phyloP scores from a whole-genome alignment of 2,888 invertebrate genomes.

The Bursaphelenchus okinawaensis region DNA sequence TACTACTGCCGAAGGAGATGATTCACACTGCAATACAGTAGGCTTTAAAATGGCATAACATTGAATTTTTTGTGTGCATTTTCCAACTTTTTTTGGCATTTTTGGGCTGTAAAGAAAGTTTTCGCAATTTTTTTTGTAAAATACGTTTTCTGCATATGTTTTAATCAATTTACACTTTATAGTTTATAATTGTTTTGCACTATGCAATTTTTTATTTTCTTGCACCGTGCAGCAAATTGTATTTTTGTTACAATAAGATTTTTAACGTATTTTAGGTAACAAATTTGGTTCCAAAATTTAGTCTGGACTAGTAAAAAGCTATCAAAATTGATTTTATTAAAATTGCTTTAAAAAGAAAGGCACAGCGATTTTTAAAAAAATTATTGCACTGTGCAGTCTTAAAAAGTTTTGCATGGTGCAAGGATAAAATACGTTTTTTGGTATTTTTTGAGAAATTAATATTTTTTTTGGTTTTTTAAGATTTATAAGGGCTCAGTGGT shows the following conservation, averaged over 20 bases:
- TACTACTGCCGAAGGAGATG: conserved; percentile 42
- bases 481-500: not conserved
- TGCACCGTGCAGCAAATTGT: too few species aligned
- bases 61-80: too few species aligned
- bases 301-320: conserved; percentile 10
- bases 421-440: not conserved
- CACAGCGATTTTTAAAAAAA: too few species aligned
- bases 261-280: not conserved
- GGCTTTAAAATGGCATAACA: not conserved
- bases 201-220: too few species aligned
- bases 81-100: too few species aligned
- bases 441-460: not conserved
- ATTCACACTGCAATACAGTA: conserved; percentile 61
- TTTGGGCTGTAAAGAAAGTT: too few species aligned
- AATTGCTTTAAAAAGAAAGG: conserved; percentile 2
- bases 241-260: too few species aligned
- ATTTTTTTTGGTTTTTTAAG: not conserved
- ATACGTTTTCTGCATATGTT: too few species aligned
- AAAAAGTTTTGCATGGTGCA: not conserved
- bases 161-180: too few species aligned
- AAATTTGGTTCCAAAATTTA: not conserved
- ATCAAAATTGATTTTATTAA: not conserved
- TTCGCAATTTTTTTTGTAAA: too few species aligned
- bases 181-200: too few species aligned
- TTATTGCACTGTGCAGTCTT: too few species aligned